phyloP scores from a whole-genome alignment of 2,888 invertebrate species.

The Teleogryllus oceanicus region DNA sequence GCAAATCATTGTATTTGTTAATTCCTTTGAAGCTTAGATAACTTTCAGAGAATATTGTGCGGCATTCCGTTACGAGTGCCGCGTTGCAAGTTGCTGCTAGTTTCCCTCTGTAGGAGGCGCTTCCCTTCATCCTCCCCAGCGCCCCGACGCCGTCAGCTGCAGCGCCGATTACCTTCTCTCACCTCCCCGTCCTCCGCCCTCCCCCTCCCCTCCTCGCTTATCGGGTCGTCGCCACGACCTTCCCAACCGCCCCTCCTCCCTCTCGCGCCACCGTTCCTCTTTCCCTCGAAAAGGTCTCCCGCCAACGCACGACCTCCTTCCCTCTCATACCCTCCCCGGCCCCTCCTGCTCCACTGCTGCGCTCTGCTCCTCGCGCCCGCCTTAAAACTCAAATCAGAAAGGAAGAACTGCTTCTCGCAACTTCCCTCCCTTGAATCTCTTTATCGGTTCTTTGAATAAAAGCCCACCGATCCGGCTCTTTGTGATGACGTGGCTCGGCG shows the following conservation, averaged over 20 bases:
- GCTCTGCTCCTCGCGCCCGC: background rate
- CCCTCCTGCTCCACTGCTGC: background rate
- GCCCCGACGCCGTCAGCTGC: background rate
- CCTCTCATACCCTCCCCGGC: background rate
- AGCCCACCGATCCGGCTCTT: constrained; percentile 8
- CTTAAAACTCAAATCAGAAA: constrained; percentile 18
- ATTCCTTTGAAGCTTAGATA: no score
- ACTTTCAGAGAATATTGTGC: no score
- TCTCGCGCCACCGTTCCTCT: background rate
- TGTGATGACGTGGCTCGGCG: constrained; percentile 7
- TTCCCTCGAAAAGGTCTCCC: background rate
- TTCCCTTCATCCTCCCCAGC: background rate
- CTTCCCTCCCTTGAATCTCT: constrained; percentile 6
- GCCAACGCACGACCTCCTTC: background rate
- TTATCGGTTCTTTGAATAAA: constrained; percentile 18
- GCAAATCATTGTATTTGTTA: no score
- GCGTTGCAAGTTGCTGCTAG: no score
- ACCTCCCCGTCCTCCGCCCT: background rate
- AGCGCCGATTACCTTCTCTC: background rate
- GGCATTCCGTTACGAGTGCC: no score
- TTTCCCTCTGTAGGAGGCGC: no score
- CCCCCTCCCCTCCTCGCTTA: background rate
- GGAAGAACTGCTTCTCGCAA: background rate
- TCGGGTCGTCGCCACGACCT: background rate
- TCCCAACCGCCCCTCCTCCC: background rate